Base-by-base conservation (phyloP, 2,888 invertebrate species). In the Tholera decimalis region DNA sequence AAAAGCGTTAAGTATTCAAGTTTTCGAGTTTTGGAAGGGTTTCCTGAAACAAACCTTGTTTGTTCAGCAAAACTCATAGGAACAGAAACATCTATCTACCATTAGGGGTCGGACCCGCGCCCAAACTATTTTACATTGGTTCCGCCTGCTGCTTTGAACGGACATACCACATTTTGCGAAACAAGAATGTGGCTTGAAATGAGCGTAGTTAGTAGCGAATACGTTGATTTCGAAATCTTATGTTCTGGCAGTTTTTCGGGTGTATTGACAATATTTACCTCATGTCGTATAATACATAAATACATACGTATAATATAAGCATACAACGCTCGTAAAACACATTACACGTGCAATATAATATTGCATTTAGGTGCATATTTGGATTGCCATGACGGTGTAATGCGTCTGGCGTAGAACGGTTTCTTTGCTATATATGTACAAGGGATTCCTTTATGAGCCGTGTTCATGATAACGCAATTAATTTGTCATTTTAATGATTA, bases 11-110 rank as follows among this genome's bases (percentile, higher is more conserved):
- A 77, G 64, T 56, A 55, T 65, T 76, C 49, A 65, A 65, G 60
- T 56, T 50, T 56, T 60, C 30, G 28, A 64, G 39, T 56, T 56
- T 15, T 26, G 22, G 44, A 41, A 43, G 53, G 56, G 47, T 60
- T 57, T 58, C 44, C 33, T 59, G 56, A 59, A 70, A 63, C 65
- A 68, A 80, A 72, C 62, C 43, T 60, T 70, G 78, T 57, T 72
- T 67, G 81, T 77, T 60, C 54, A 51, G 71, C 53, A 63, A 63
- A 77, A 81, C 62, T 78, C 63, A 53, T 55, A 66, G 63, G 22
- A 70, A 70, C 62, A 63, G 51, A 62, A 77, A 68, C 64, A 74
- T 70, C 56, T 77, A 74, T 78, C 67, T 70, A 66, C 71, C 67
- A 74, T 60, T 66, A 68, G 53, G 60, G 65, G 22, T 26, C 44